Evolutionary conservation across 2,113 vertebrate species (phyloP), one percentile per base, ranked within the genome.

Genomic region (Tetraodon nigroviridis): DNA sequence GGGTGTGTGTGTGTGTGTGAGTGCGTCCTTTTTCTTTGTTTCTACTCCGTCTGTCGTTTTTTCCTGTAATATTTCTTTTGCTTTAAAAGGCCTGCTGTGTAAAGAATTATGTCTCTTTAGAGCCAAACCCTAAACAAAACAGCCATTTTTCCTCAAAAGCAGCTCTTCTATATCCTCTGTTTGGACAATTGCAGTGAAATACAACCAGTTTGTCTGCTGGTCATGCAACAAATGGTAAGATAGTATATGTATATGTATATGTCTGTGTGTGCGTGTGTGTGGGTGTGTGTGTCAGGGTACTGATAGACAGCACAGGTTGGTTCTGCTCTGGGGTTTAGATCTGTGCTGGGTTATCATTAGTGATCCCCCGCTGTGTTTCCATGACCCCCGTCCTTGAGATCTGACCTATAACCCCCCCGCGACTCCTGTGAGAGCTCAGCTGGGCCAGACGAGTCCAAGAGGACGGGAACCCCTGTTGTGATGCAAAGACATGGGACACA

Each of bases 331-430:
- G 78, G 68, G 61, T 82, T 85, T 83, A 83, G 84, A 85, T 90
- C 86, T 87, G 84, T 53, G 57, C 73, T 40, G 75, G 82, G 83
- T 87, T 87, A 85, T 86, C 85, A 85, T 81, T 67, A 77, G 80
- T 68, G 73, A 72, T 24, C 66, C 72, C 82, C 76, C 46, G 79
- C 71, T 69, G 81, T 80, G 76, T 82, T 80, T 78, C 82, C 51
- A 11, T 61, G 84, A 86, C 81, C 82, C 56, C 68, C 24, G 42
- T 57, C 67, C 76, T 6, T 59, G 73, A 64, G 65, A 67, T 84
- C 60, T 76, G 71, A 85, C 82, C 83, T 70, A 51, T 81, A 29
- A 68, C 76, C 79, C 58, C 53, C 41, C 54, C 47, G 24, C 18
- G 53, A 76, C 72, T 85, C 78, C 80, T 78, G 81, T 82, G 77